These are phyloP conservation scores for Pomacea maculata DNA, from an alignment of 1,140 invertebrate genomes.

Conservation along the genomic window DNA sequence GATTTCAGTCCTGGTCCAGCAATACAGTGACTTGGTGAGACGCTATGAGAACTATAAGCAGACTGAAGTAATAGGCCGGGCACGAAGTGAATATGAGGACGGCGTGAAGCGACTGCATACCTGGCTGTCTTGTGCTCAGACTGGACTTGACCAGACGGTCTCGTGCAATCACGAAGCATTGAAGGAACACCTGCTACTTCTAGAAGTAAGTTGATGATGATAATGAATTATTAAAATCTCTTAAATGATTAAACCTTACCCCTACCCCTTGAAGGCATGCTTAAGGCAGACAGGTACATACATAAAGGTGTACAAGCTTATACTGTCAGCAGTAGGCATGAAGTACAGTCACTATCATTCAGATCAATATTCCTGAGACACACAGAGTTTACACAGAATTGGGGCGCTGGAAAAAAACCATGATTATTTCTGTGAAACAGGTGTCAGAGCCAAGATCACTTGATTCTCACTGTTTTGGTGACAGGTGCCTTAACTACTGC, in stretches of 20 bases:
- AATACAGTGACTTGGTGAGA: slow-evolving; percentile 76
- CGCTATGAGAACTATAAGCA: slow-evolving; percentile 71
- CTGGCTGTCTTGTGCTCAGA: slow-evolving; percentile 84
- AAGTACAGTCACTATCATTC: no score
- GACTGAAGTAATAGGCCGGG: slow-evolving; percentile 84
- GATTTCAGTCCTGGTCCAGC: slow-evolving; percentile 75
- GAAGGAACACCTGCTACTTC: slow-evolving; percentile 79
- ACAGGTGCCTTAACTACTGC: no score
- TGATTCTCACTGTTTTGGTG: no score
- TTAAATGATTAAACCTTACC: neutral
- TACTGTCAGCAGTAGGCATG: neutral
- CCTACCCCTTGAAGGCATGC: no score
- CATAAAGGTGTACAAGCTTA: neutral
- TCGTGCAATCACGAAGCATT: slow-evolving; percentile 80
- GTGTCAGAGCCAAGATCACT: no score
- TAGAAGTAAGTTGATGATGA: slow-evolving; percentile 71
- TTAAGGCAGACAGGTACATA: neutral
- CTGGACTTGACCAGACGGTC: slow-evolving; percentile 46
- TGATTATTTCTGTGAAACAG: no score
- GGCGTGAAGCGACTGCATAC: slow-evolving; percentile 80
- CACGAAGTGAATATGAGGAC: slow-evolving; percentile 80
- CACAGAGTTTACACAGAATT: no score
- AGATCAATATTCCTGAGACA: no score
- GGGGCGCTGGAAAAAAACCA: no score
- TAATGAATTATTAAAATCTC: neutral